Evolutionary conservation across 2,113 vertebrate species (phyloP).

Genomic region (Istiophorus platypterus): DNA sequence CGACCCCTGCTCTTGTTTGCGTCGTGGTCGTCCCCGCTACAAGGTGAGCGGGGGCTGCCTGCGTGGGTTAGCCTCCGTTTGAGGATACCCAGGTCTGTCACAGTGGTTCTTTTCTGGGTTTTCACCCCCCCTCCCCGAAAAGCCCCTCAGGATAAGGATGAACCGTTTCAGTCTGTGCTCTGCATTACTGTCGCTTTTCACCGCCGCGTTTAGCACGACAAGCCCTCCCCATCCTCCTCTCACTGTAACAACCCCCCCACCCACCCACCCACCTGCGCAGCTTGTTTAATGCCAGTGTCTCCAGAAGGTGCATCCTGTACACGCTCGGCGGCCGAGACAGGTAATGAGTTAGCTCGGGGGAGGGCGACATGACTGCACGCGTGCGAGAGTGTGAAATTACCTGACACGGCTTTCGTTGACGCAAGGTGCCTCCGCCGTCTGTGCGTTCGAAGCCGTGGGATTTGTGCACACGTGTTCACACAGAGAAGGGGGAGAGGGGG

Average conservation of each 20-base stretch:
- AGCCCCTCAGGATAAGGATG: slow-evolving; percentile 49
- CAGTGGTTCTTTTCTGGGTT: slow-evolving; percentile 33
- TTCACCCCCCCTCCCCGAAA: slow-evolving; percentile 27
- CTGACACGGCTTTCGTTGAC: slow-evolving; percentile 71
- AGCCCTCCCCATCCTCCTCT: slow-evolving; percentile 13
- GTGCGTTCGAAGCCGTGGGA: slow-evolving; percentile 58
- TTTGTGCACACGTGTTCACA: slow-evolving; percentile 54
- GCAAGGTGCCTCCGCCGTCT: slow-evolving; percentile 57
- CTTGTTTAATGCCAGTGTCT: slow-evolving; percentile 73
- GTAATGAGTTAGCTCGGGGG: slow-evolving; percentile 81
- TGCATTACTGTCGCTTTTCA: slow-evolving; percentile 58
- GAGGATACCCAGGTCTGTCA: slow-evolving; percentile 78
- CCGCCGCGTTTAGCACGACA: slow-evolving; percentile 60
- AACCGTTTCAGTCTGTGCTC: slow-evolving; percentile 55
- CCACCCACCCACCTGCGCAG: slow-evolving; percentile 66
- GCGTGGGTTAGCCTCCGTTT: slow-evolving; percentile 58
- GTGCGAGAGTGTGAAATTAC: slow-evolving; percentile 81
- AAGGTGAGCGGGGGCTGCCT: slow-evolving; percentile 76
- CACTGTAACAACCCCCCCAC: background rate
- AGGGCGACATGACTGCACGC: slow-evolving; percentile 71
- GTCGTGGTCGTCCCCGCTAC: slow-evolving; percentile 56
- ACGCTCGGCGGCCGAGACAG: slow-evolving; percentile 65
- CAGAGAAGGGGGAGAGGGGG: slow-evolving; percentile 5
- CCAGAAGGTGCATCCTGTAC: slow-evolving; percentile 73
- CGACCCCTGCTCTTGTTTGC: slow-evolving; percentile 13